Evolutionary conservation across 2,113 vertebrate species (phyloP), one percentile per base, ranked within the genome.

Genomic region (Lutjanus erythropterus): DNA sequence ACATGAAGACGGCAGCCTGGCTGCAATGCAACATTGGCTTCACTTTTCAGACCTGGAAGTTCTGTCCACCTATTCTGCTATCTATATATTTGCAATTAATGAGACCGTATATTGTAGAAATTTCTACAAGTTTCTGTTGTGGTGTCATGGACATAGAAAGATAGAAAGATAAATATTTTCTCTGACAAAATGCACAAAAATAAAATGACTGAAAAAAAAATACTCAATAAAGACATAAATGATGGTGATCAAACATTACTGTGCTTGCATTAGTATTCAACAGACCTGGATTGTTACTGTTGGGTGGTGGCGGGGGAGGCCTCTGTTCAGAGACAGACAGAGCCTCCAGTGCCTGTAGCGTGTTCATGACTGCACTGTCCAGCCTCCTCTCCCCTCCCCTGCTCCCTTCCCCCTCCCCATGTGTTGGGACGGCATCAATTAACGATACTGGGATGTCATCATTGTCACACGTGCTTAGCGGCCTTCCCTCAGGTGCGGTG

Each of bases 381-480:
- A 97, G 87, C 41, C 93, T 94, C 76, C 94, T 95, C 67, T 79
- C 88, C 29, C 70, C 76, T 80, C 85, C 96, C 93, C 9, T 92
- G 81, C 95, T 96, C n/a, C 94, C 86, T 25, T 80, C 95, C 75
- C 27, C 89, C 80, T 97, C 97, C 5, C 91, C 89, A 3, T 93
- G 96, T 41, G 96, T 97, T 23, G 96, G 96, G 68, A 99, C 91
- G 50, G 97, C 96, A 61, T 98, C 97, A 7, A 99, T 99, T 85
- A 98, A 94, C 0, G 98, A 98, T 79, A 99, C 97, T 0, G 98
- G 97, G 77, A 99, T 97, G 47, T 97, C 97, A 10, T 96, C 95
- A 42, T 91, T 88, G 59, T 83, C 83, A 65, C 47, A 74, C 75
- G 93, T 82, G 94, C 95, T 91, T 84, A 94, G 86, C 50, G 92